These are phyloP conservation scores for Brotogeris chrysoptera DNA, from an alignment of 2,797 vertebrate species.

Conservation along the genomic window DNA sequence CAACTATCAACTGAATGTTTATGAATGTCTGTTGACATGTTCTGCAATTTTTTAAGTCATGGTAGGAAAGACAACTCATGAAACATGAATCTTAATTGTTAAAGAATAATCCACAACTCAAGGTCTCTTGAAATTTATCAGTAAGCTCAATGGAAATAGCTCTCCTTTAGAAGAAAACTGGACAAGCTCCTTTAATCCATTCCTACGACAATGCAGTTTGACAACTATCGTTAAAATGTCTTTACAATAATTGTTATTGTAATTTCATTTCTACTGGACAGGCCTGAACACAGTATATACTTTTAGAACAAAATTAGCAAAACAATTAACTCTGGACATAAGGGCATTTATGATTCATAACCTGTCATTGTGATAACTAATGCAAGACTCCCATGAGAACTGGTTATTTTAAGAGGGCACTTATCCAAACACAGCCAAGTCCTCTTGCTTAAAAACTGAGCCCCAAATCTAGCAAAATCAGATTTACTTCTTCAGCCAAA, in stretches of 20 bases:
- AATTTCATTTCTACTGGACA: neutral
- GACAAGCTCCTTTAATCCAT: neutral
- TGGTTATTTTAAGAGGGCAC: neutral
- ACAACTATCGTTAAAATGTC: neutral
- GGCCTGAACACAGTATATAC: neutral
- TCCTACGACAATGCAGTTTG: neutral
- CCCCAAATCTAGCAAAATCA: neutral
- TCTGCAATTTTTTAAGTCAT: neutral
- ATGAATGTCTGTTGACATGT: neutral
- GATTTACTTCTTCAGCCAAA: neutral
- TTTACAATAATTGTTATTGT: neutral
- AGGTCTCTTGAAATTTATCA: neutral
- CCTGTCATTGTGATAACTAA: neutral
- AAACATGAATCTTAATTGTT: neutral
- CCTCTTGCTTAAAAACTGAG: neutral
- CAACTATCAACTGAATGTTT: neutral
- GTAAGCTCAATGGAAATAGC: neutral
- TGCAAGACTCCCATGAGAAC: neutral
- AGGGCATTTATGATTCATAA: slow-evolving; percentile 6
- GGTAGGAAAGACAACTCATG: neutral
- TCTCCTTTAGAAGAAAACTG: neutral
- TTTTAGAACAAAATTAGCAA: neutral
- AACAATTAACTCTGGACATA: neutral
- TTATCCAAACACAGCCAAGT: neutral
- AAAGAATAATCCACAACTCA: neutral